Percentiles rank a stretch among this genome's conserved stretches.
phyloP scores from a whole-genome alignment of 23 tunicate genomes.

The Ciona savignyi region DNA sequence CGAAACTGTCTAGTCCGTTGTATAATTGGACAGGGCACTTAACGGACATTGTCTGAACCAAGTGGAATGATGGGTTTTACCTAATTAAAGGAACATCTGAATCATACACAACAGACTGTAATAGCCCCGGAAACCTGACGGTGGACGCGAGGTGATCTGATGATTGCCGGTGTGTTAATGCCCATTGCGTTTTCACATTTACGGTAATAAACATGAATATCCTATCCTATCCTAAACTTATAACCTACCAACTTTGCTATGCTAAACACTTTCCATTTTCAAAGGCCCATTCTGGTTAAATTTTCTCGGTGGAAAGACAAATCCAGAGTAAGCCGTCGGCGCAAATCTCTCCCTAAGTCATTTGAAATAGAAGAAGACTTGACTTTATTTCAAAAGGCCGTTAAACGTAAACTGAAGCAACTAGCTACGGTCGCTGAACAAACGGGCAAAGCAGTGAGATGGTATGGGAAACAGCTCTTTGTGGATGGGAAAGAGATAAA shows the following conservation, averaged over 20 bases:
- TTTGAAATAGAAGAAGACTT: slow-evolving; percentile 63
- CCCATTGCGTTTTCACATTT: no score
- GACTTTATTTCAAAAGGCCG: slow-evolving; percentile 30
- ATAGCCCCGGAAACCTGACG: no score
- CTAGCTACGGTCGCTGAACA: slow-evolving; percentile 38
- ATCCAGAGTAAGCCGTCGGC: slow-evolving; percentile 35
- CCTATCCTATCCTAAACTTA: no score
- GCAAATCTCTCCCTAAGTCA: slow-evolving; percentile 35
- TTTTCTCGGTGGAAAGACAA: slow-evolving; percentile 70
- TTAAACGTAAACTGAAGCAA: slow-evolving; percentile 15
- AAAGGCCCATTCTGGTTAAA: slow-evolving; percentile 56
- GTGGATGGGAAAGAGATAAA: slow-evolving; percentile 68
- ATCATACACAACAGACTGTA: no score
- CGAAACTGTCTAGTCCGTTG: no score
- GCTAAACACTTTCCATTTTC: background rate
- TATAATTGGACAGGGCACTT: no score
- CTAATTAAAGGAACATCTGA: no score
- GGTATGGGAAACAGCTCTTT: slow-evolving; percentile 58
- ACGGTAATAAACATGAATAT: no score
- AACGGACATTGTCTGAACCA: no score
- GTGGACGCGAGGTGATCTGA: no score
- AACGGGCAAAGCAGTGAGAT: slow-evolving; percentile 48
- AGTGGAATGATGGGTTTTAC: no score
- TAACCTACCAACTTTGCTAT: background rate
- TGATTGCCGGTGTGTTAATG: no score